Base-by-base conservation (phyloP, 2,797 vertebrate species). In the Coregonus sp. region DNA sequence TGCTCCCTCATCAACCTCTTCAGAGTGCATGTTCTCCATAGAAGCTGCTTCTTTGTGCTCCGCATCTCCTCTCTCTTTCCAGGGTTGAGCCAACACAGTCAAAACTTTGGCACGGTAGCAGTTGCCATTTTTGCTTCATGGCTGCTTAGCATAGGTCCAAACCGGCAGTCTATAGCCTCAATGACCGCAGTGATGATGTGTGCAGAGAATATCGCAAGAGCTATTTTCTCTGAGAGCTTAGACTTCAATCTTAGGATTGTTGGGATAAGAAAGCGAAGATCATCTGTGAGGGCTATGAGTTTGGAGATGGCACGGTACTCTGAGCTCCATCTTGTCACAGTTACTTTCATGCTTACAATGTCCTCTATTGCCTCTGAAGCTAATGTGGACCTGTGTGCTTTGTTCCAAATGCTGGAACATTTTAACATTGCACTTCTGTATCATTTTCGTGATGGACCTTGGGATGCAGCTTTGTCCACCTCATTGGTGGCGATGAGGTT, bases 41-140 rank as follows among this genome's bases (percentile, higher is more conserved):
- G 56, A 20, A 3, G 51, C 16, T 40, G 78, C 78, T 25, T 78
- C 76, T 75, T 83, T 4, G 29, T 75, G 35, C 16, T 73, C 1
- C 35, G 29, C 65, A 75, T 73, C 9, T 80, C 78, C 35, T 78
- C 73, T 59, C 51, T 75, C 51, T 78, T 73, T 25, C 72, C 75
- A 14, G 14, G 61, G 15, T 61, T 4, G 4, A 84, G 68, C 77
- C 82, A 81, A 20, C 51, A 78, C 59, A 78, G 59, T 1, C 54
- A 1, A 40, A 82, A 83, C 37, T 80, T 84, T 4, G 80, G 77
- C 73, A 84, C 47, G 3, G 77, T 84, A 20, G 70, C 33, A 1
- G 80, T 69, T 47, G 79, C 81, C 70, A 85, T 72, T 54, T 82
- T 75, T 70, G 79, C 84, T 0, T 83, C 77, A 25, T 76, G 81